Base-by-base conservation (phyloP, 1,140 invertebrate species). In the Drosophila bocki region DNA sequence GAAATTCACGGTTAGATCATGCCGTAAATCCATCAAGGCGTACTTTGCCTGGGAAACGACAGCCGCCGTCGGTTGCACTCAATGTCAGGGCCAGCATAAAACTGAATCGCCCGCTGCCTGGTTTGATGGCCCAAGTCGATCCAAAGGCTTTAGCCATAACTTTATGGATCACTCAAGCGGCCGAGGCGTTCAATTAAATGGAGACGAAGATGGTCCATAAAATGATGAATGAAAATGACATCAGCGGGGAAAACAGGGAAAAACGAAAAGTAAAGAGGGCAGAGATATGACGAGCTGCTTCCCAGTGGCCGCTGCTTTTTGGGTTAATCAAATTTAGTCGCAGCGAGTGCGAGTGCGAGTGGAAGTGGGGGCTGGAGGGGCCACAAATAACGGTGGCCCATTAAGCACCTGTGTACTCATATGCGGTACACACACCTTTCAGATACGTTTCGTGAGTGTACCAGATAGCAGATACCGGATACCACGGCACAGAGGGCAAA, bases 281-380 rank as follows among this genome's bases (percentile, higher is more conserved):
- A 76, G 29, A 75, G 41, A 57, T 56, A 72, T 50, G 37, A 42
- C 42, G 68, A 70, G 53, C 51, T 44, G 41, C 37, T 39, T 44
- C 26, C 19, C 56, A 82, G 48, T 45, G 64, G 62, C 80, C 61
- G 44, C 45, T 45, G 19, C 13, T 84, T 74, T 87, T 78, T 88
- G 77, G 84, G 84, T 88, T 88, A 90, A 88, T 90, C 84, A 88
- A 90, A 90, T 88, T 90, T 88, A 61, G 76, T 15, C 32, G 19
- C 42, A 13, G 32, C 35, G n/a, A 53, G 50, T 53, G 32, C 35
- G n/a, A 53, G 50, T 53, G 51, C 29, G 50, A 19, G 50, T 53
- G 17, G 17, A 11, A 17, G 17, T 53, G 29, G 12, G 51, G 19
- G 12, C 4, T 35, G 51, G 51, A 15, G 42, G 37, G 29, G 15